Base-by-base conservation (phyloP, 1,140 invertebrate genomes). In the Phymorhynchus buccinoides region DNA sequence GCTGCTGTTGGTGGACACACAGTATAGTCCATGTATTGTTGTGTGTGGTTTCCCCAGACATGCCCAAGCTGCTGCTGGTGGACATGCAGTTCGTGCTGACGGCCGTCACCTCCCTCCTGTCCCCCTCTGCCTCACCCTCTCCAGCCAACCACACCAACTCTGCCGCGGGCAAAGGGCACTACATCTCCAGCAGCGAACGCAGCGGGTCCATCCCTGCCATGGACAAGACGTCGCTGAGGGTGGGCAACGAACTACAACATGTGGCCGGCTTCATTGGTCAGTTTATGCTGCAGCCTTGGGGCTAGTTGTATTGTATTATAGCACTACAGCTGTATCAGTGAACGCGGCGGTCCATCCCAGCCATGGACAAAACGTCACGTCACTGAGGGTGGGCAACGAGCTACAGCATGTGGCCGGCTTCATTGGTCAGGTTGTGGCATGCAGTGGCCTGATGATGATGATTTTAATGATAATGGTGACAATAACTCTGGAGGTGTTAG, bases 81-180 rank as follows among this genome's bases (percentile, higher is more conserved):
- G 98, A 99, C 92, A 96, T 99, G 18, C 96, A 95, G 87, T 99
- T 98, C 94, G 96, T 97, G 71, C 94, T 99, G 68, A 97, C 96
- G 16, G 96, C 98, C 35, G 96, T 99, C 16, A 94, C 99, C 12
- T 97, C 97, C 92, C 96, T 97, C 16, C 95, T 99, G 90, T 96
- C 95, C 94, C 97, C 97, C 22, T 91, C 94, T 7, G 83, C 90
- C 7, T 89, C 89, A 44, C 77, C 84, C 2, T n/a, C n/a, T n/a
- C 86, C 88, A 30, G 71, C 87, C 87, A 88, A 84, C n/a, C 89
- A 91, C 85, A 89, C 89, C 80, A 41, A 32, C 80, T 56, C 42
- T 62, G 87, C 80, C 73, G n/a, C n/a, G n/a, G n/a, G n/a, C n/a
- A 96, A 95, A 84, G 87, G 89, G 6, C 90, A 91, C 75, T 90